Base-by-base conservation (phyloP, 2,797 vertebrate genomes). In the Semaprochilodus insignis region DNA sequence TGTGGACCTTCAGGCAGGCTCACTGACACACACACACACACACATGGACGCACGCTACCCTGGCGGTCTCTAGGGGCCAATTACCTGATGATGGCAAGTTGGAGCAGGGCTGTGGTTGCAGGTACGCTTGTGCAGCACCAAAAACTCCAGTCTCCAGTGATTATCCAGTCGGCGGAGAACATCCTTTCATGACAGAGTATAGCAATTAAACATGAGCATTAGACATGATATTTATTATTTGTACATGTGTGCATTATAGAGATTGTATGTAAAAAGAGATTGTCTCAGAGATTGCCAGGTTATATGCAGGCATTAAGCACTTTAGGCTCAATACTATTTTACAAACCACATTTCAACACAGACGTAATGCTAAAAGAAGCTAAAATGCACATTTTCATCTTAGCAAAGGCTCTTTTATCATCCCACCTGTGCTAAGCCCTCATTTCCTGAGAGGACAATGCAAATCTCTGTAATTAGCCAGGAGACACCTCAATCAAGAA, bases 381-480 rank as follows among this genome's bases (percentile, higher is more conserved):
- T 25, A 60, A 73, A 69, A 62, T 69, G 51, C 52, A 51, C 25
- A 55, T 17, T 66, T 67, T 57, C 27, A 66, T 59, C 25, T 57
- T 57, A 59, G 27, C 40, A 54, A 36, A 60, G 60, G 90, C 84
- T 88, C 88, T 93, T 91, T 90, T 87, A 90, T 89, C 87, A 88
- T 92, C 90, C 92, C 92, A 93, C 90, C 92, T 93, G 92, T 82
- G 83, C 87, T 89, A 91, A 93, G 86, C 92, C 91, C 92, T 94
- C 91, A 92, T 94, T 93, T 94, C 93, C 89, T 92, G 86, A 83
- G 90, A 77, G 92, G 91, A 93, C 89, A 92, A 94, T 92, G 91
- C 89, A 90, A 92, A 94, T 89, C 90, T 94, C 91, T 94, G 90
- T 94, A 94, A 94, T 95, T 95, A 95, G 91, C 88, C 85, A 63